phyloP scores from a whole-genome alignment of 2,888 invertebrate genomes.

The Abscondita cerata region DNA sequence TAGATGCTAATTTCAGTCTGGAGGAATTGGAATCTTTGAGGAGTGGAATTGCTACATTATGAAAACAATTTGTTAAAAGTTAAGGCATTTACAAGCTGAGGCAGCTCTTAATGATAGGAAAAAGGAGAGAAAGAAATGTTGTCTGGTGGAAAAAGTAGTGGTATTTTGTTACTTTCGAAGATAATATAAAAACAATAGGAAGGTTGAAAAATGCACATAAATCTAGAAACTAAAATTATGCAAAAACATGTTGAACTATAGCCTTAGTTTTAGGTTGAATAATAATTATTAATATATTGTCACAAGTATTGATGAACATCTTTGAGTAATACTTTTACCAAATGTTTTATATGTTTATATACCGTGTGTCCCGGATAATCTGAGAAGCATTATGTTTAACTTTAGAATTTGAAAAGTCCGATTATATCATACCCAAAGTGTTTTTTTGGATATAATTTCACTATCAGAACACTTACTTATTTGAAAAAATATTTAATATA shows the following conservation, averaged over 20 bases:
- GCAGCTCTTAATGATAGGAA: slow-evolving; percentile 75
- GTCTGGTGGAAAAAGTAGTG: slow-evolving; percentile 69
- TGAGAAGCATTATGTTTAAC: no score
- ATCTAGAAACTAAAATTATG: slow-evolving; percentile 79
- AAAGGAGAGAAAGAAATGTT: slow-evolving; percentile 64
- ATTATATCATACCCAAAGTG: no score
- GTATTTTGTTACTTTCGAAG: slow-evolving; percentile 71
- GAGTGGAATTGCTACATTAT: slow-evolving; percentile 86
- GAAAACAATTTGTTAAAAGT: slow-evolving; percentile 84
- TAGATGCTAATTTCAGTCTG: slow-evolving; percentile 78
- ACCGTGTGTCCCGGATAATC: no score
- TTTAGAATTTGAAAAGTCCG: no score
- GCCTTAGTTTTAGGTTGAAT: no score
- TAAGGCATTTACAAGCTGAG: slow-evolving; percentile 83
- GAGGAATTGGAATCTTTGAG: slow-evolving; percentile 85
- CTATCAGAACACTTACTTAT: no score
- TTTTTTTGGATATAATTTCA: no score
- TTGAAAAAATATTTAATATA: no score
- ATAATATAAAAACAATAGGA: slow-evolving; percentile 84
- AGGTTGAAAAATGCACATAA: slow-evolving; percentile 86
- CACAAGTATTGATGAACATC: no score
- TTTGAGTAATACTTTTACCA: no score
- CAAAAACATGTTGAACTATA: slow-evolving; percentile 78
- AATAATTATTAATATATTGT: no score
- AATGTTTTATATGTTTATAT: no score